These are phyloP conservation scores for Noctuana brunneofusca DNA, from an alignment of 2,888 invertebrate species.

Conservation along the genomic window DNA sequence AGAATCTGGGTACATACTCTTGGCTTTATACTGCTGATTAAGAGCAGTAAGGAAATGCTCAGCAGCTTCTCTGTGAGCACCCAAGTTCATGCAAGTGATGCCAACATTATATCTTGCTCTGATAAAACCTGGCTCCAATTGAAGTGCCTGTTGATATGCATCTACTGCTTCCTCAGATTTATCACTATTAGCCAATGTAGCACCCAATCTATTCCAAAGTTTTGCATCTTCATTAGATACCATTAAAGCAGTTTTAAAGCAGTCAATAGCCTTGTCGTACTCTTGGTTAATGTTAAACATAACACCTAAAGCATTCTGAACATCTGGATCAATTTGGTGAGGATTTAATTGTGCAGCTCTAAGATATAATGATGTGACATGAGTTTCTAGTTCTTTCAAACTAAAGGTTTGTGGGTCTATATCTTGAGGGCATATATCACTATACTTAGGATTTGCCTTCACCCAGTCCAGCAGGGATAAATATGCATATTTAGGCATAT, in stretches of 20 bases:
- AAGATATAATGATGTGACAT: conserved; percentile 89
- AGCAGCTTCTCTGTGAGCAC: conserved; percentile 96
- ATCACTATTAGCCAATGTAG: conserved; percentile 97
- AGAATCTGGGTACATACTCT: conserved; percentile 61
- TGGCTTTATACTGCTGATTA: conserved; percentile 91
- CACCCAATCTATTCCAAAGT: conserved; percentile 98
- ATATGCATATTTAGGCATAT: conserved; percentile 94
- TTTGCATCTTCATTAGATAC: conserved; percentile 92
- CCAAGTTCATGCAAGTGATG: conserved; percentile 97
- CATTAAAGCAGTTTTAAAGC: conserved; percentile 94
- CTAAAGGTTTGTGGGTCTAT: conserved; percentile 68
- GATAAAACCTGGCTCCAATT: conserved; percentile 97
- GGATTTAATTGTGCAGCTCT: conserved; percentile 91
- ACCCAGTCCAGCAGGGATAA: conserved; percentile 91
- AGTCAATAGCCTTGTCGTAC: conserved; percentile 98
- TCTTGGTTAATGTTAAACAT: conserved; percentile 97
- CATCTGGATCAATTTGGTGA: conserved; percentile 91
- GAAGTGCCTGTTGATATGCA: conserved; percentile 95
- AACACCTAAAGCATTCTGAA: conserved; percentile 97
- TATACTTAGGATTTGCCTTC: conserved; percentile 90
- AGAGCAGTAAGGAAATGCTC: conserved; percentile 97
- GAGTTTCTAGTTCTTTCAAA: conserved; percentile 76
- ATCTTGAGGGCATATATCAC: conserved; percentile 85
- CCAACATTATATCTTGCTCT: conserved; percentile 98
- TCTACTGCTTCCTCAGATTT: conserved; percentile 97